Conservation (phyloP, 1,140 invertebrate species). For the Dinoponera quadriceps region DNA sequence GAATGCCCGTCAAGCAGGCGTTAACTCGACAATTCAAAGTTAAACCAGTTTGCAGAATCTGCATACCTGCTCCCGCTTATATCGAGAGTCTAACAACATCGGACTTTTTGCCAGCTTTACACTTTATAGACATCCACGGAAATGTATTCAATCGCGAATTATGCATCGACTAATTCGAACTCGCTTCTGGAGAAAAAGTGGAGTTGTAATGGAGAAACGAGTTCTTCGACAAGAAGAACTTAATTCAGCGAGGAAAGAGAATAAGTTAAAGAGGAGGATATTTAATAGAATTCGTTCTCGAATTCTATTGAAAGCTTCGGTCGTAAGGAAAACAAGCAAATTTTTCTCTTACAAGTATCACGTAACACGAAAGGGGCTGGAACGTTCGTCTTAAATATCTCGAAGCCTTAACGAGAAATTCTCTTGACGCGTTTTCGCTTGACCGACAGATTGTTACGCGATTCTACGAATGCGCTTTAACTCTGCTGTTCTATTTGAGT, state of each 20-base stretch:
- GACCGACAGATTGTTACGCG: background rate
- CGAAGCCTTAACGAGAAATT: background rate
- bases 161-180: conserved; percentile 7
- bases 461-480: background rate
- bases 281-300: background rate
- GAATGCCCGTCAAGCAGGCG: conserved; percentile 27
- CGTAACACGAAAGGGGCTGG: background rate
- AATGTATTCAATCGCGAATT: conserved; percentile 37
- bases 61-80: conserved; percentile 21
- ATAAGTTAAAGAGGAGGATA: background rate
- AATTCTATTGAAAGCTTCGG: conserved; percentile 7
- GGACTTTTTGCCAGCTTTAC: background rate
- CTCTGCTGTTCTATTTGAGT: too few relatives aligned
- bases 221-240: conserved; percentile 14
- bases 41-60: conserved; percentile 46
- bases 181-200: background rate
- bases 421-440: background rate
- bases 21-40: conserved; percentile 45
- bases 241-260: conserved; percentile 10
- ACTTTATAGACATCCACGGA: conserved; percentile 20
- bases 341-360: background rate
- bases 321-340: conserved; percentile 1
- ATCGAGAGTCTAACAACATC: background rate
- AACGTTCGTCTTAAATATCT: background rate
- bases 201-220: conserved; percentile 14